Conservation (phyloP, 2,888 invertebrate species). For the Isoperla grammatica region DNA sequence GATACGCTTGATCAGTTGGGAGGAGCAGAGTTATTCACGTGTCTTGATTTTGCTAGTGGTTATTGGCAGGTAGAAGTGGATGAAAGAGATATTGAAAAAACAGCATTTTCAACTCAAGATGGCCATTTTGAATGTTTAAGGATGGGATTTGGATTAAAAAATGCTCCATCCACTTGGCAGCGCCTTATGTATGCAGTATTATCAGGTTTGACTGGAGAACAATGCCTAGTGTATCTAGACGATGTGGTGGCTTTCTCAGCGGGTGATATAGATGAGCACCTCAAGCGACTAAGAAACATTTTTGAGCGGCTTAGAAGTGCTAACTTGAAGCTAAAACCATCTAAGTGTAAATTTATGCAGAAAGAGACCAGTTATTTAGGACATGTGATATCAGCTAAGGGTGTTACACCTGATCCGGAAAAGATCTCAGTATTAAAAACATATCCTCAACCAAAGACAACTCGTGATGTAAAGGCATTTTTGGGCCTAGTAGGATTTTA, state of each 20-base stretch:
- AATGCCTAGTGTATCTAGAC: background rate
- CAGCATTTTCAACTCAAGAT: constrained; percentile 25
- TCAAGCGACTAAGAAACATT: too few species aligned
- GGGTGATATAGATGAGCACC: too few species aligned
- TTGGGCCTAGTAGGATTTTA: too few species aligned
- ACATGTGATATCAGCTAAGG: too few species aligned
- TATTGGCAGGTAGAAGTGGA: constrained; percentile 29
- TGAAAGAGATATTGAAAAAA: constrained; percentile 24
- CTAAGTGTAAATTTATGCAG: too few species aligned
- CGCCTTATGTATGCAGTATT: constrained; percentile 7
- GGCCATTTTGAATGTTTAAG: constrained; percentile 28
- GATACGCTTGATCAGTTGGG: constrained; percentile 31
- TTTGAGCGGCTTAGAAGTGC: too few species aligned
- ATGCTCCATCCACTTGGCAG: constrained; percentile 7
- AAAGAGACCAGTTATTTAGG: too few species aligned
- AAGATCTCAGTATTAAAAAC: too few species aligned
- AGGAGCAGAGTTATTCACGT: constrained; percentile 24
- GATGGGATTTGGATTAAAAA: constrained; percentile 19
- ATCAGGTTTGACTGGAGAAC: background rate
- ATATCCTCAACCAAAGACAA: too few species aligned
- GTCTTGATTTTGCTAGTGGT: constrained; percentile 28
- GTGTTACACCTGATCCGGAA: too few species aligned
- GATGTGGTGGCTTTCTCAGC: background rate
- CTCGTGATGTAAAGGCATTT: too few species aligned
- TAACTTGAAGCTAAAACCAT: too few species aligned